A percentile compares a stretch with the other conserved stretches of the same genome.
Evolutionary conservation across 2,888 invertebrate species (phyloP).

Genomic region (Cosmia pyralina): DNA sequence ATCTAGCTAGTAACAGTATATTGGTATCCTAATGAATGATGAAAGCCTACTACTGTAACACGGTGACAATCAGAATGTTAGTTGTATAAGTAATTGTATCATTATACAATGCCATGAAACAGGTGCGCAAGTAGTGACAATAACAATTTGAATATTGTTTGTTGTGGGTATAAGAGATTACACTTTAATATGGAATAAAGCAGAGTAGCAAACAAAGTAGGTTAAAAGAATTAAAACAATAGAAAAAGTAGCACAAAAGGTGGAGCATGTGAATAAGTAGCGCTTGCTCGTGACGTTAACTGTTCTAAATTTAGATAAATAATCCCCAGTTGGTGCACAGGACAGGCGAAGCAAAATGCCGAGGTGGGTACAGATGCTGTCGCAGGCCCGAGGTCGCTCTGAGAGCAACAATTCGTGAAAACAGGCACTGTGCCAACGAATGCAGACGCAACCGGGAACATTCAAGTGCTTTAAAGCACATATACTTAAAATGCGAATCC

Average conservation of each 20-base stretch:
- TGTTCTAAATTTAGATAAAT: constrained; percentile 77
- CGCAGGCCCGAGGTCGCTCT: constrained; percentile 62
- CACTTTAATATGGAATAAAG: neutral
- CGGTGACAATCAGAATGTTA: neutral
- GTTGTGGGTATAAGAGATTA: neutral
- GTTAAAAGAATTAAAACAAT: constrained; percentile 51
- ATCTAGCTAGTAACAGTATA: neutral
- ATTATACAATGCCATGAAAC: neutral
- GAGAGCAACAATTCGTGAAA: constrained; percentile 73
- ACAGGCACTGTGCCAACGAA: constrained; percentile 83
- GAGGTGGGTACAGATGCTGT: constrained; percentile 67
- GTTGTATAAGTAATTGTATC: neutral
- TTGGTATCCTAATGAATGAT: neutral
- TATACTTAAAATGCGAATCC: constrained; percentile 68
- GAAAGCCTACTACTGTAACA: neutral
- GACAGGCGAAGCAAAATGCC: constrained; percentile 69
- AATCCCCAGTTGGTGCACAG: constrained; percentile 70
- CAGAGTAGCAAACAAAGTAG: constrained; percentile 28
- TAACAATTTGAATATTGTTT: neutral
- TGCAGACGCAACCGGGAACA: constrained; percentile 69
- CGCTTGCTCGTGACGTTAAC: constrained; percentile 71
- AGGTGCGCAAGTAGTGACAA: neutral
- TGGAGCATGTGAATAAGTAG: constrained; percentile 59
- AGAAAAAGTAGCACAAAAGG: constrained; percentile 54
- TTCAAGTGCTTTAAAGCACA: constrained; percentile 69